phyloP scores from a whole-genome alignment of 1,140 invertebrate species.

The Scaptomyza hsui region DNA sequence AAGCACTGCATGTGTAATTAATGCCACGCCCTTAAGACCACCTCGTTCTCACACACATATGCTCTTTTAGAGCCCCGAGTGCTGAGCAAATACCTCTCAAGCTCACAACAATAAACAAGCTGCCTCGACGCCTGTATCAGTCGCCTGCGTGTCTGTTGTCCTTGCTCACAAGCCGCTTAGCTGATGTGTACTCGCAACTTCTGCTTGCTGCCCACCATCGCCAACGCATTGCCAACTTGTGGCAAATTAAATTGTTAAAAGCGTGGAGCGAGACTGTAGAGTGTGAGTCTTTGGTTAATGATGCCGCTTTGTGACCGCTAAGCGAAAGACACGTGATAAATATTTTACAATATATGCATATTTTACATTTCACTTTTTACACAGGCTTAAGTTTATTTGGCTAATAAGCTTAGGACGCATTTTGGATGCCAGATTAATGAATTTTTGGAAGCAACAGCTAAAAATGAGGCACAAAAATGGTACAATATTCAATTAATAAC shows the following conservation, averaged over 20 bases:
- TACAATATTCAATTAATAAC: not conserved
- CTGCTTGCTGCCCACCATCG: slow-evolving; percentile 53
- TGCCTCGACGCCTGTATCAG: slow-evolving; percentile 32
- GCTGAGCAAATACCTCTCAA: slow-evolving; percentile 61
- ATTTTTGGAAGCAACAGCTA: slow-evolving; percentile 40
- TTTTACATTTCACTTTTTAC: slow-evolving; percentile 64
- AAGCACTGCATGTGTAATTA: slow-evolving; percentile 68
- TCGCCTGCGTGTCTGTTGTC: slow-evolving; percentile 26
- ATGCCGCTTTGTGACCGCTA: slow-evolving; percentile 76
- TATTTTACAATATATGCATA: slow-evolving; percentile 22
- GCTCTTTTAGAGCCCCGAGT: slow-evolving; percentile 58
- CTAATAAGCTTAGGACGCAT: slow-evolving; percentile 70
- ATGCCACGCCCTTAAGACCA: slow-evolving; percentile 17
- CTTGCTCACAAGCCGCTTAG: slow-evolving; percentile 58
- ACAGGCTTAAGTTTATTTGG: slow-evolving; percentile 64
- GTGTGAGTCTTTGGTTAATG: slow-evolving; percentile 58
- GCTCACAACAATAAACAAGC: slow-evolving; percentile 61
- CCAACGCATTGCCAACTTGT: slow-evolving; percentile 36
- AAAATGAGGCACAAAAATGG: not conserved
- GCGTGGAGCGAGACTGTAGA: slow-evolving; percentile 2
- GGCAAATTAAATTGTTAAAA: slow-evolving; percentile 77
- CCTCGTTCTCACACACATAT: slow-evolving; percentile 39
- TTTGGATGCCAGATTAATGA: slow-evolving; percentile 71
- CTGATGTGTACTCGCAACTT: slow-evolving; percentile 38
- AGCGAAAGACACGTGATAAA: slow-evolving; percentile 50